These are phyloP conservation scores for Carpatolechia fugitivella DNA, from an alignment of 2,888 invertebrate species.

Conservation along the genomic window DNA sequence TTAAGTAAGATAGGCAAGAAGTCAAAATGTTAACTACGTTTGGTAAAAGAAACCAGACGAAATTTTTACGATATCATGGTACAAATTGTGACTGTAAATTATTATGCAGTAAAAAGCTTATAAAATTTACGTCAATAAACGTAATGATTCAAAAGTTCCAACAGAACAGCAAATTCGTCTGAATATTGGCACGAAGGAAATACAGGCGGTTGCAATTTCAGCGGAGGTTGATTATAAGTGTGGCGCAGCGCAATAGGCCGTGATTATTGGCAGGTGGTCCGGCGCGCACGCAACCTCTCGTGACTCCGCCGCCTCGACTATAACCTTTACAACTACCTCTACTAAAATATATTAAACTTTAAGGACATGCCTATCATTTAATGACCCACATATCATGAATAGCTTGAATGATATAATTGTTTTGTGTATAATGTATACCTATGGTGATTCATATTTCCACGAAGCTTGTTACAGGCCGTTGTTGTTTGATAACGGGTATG, in stretches of 20 bases:
- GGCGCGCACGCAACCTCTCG: constrained; percentile 65
- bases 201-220: constrained; percentile 41
- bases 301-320: constrained; percentile 38
- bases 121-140: neutral
- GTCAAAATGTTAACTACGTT: too few species aligned
- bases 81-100: too few species aligned
- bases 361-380: constrained; percentile 15
- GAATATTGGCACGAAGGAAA: constrained; percentile 16
- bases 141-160: neutral
- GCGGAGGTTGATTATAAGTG: constrained; percentile 48
- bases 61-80: too few species aligned
- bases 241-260: constrained; percentile 45
- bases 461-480: neutral
- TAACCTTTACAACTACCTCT: constrained; percentile 38
- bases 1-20: too few species aligned
- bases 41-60: too few species aligned
- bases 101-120: too few species aligned
- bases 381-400: constrained; percentile 11
- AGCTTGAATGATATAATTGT: neutral
- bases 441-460: constrained; percentile 3
- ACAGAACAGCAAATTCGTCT: neutral
- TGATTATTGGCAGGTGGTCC: constrained; percentile 62
- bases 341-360: constrained; percentile 52
- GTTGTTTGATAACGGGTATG: constrained; percentile 1
- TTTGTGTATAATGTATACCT: too few species aligned